These are phyloP conservation scores for Ypsolopha scabrella DNA, from an alignment of 2,888 invertebrate species.

Conservation along the genomic window DNA sequence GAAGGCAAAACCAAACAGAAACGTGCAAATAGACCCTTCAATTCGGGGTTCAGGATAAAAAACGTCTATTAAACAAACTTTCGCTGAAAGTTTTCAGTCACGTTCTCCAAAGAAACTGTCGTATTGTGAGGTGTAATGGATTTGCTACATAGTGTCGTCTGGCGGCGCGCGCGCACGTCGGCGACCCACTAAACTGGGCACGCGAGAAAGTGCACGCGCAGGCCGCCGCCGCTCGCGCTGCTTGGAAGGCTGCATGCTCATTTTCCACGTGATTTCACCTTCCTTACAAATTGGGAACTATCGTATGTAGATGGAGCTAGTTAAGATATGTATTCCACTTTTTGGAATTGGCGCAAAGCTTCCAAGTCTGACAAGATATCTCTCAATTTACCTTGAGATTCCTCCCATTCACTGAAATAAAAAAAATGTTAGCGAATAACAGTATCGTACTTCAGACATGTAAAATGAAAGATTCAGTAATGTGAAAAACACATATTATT, in stretches of 20 bases:
- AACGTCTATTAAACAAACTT: neutral
- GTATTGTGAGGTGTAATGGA: slow-evolving; percentile 1
- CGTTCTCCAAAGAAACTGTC: neutral
- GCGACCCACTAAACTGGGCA: slow-evolving; percentile 1
- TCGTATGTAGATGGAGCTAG: neutral
- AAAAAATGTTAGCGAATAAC: too few relatives aligned
- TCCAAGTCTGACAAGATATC: too few relatives aligned
- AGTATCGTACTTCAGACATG: too few relatives aligned
- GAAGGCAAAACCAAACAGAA: too few relatives aligned
- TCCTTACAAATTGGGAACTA: neutral
- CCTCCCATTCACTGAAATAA: too few relatives aligned
- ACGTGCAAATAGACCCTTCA: too few relatives aligned
- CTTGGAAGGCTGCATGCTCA: neutral
- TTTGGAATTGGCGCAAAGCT: too few relatives aligned
- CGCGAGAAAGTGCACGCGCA: neutral
- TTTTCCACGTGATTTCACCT: slow-evolving; percentile 4
- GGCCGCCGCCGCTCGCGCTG: neutral
- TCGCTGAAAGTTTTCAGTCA: slow-evolving; percentile 2
- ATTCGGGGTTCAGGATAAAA: too few relatives aligned
- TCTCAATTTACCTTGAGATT: too few relatives aligned
- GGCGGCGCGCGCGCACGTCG: neutral
- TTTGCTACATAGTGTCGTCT: neutral
- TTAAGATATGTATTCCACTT: too few relatives aligned
- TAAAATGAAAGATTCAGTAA: too few relatives aligned
- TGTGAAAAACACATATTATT: too few relatives aligned